Evolutionary conservation across 2,797 vertebrate genomes (phyloP), one percentile per base, ranked within the genome.

Genomic region (Stomatorhinus walkeri): DNA sequence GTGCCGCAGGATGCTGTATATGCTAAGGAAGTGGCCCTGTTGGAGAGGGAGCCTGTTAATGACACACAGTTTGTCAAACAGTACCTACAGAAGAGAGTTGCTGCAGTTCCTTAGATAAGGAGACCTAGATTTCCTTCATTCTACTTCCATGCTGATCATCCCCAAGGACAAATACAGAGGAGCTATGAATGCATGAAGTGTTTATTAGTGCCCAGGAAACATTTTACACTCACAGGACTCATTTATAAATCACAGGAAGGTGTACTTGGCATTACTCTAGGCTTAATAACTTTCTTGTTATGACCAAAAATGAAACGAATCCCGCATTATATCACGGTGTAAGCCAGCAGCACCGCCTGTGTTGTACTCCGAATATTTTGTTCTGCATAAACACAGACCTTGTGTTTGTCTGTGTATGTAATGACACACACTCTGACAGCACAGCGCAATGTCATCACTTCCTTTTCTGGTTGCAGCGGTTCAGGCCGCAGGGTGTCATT

Each of bases 141-240:
- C 89, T 46, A 8, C 59, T 64, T 68, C 85, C 87, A 68, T 40
- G 46, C 76, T 56, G 51, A 24, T 40, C 48, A 36, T 24, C 22
- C 24, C 48, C 49, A 51, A 52, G 40, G n/a, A 32, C 40, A 64
- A 4, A 52, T 83, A 40, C 8, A 4, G 12, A 19, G 40, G 10
- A 43, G 43, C 14, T 51, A 24, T 59, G 9, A 40, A 56, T 64
- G 43, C 32, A 43, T n/a, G 48, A 10, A 54, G n/a, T 51, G 28
- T 68, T 83, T 79, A 83, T 64, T 84, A 83, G 24, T 59, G 81
- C 76, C 49, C 87, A 16, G 79, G 85, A 56, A 40, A 54, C 79
- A 85, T 64, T 16, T 16, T n/a, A 22, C 36, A n/a, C 56, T 32
- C 7, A 12, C 40, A 59, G 24, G 14, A 9, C 10, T 85, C 40